A percentile compares a stretch with the other conserved stretches of the same genome.
Conservation (phyloP, 2,113 vertebrate genomes). For the Pollimyrus isidori region DNA sequence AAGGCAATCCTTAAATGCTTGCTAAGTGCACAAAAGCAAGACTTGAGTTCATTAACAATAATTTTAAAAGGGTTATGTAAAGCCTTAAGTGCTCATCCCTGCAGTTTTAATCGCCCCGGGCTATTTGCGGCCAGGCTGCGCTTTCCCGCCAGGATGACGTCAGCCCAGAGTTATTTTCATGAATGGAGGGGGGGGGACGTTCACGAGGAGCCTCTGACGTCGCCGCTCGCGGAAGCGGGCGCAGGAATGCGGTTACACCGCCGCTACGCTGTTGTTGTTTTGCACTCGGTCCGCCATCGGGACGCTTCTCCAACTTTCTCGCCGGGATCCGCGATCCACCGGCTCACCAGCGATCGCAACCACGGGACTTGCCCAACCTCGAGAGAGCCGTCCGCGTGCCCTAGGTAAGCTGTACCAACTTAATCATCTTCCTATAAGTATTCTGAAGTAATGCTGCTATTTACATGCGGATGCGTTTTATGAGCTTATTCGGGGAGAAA, state of each 20-base stretch:
- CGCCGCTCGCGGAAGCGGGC: slow-evolving; percentile 67
- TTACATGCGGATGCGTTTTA: slow-evolving; percentile 39
- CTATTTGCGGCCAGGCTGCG: slow-evolving; percentile 59
- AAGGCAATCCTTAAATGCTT: not conserved
- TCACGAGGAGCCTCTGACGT: slow-evolving; percentile 69
- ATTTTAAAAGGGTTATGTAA: not conserved
- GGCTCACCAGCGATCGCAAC: slow-evolving; percentile 22
- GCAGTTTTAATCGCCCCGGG: slow-evolving; percentile 43
- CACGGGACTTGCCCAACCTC: slow-evolving; percentile 35
- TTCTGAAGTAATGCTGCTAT: slow-evolving; percentile 49
- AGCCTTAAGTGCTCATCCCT: slow-evolving; percentile 35
- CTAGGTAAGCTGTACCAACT: slow-evolving; percentile 50
- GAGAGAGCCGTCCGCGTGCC: slow-evolving; percentile 41
- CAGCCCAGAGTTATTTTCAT: slow-evolving; percentile 74
- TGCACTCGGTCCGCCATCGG: slow-evolving; percentile 58
- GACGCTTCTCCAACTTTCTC: slow-evolving; percentile 38
- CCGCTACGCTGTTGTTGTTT: slow-evolving; percentile 70
- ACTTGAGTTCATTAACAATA: not conserved
- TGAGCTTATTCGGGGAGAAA: not conserved
- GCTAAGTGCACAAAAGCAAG: not conserved
- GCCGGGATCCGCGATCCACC: slow-evolving; percentile 39
- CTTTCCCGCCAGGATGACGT: slow-evolving; percentile 60
- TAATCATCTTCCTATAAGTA: slow-evolving; percentile 24
- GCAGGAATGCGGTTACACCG: slow-evolving; percentile 68
- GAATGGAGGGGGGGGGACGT: slow-evolving; percentile 76